Percentiles rank a stretch among this genome's conserved stretches.
Conservation (phyloP, 2,113 vertebrate species). For the Glareola pratincola region DNA sequence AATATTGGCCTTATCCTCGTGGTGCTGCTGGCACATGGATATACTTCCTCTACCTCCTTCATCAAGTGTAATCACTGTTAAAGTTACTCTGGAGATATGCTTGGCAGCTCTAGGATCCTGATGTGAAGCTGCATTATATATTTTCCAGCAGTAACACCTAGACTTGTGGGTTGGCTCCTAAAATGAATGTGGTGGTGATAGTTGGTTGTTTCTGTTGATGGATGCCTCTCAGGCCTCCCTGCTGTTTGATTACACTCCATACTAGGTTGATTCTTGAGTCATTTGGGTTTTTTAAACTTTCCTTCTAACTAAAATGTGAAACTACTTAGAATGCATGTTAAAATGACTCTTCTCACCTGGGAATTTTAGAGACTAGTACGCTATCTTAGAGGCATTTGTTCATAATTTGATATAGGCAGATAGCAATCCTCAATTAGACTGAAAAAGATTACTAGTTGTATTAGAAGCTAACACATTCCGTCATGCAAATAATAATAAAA, state of each 20-base stretch:
- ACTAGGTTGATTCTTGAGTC: not conserved
- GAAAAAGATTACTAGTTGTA: not conserved
- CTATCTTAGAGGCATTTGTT: not conserved
- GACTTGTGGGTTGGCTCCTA: constrained; percentile 16
- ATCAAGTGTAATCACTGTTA: constrained; percentile 51
- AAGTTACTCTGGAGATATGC: constrained; percentile 41
- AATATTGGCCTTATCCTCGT: constrained; percentile 16
- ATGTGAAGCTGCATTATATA: constrained; percentile 37
- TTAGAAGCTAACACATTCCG: not conserved
- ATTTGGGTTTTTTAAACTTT: not conserved
- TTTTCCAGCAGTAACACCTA: constrained; percentile 36
- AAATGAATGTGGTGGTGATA: not conserved
- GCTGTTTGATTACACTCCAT: not conserved
- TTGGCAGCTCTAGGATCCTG: not conserved
- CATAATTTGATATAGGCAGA: not conserved
- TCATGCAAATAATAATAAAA: not conserved
- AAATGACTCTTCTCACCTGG: not conserved
- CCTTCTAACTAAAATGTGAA: not conserved
- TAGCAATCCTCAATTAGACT: not conserved
- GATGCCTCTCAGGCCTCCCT: not conserved
- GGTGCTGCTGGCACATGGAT: constrained; percentile 37
- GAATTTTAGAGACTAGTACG: not conserved
- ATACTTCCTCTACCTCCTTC: constrained; percentile 14
- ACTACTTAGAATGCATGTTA: not conserved
- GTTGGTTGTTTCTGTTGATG: constrained; percentile 18